Evolutionary conservation across 2,113 vertebrate genomes (phyloP).

Genomic region (Nothocercus nigrocapillus): DNA sequence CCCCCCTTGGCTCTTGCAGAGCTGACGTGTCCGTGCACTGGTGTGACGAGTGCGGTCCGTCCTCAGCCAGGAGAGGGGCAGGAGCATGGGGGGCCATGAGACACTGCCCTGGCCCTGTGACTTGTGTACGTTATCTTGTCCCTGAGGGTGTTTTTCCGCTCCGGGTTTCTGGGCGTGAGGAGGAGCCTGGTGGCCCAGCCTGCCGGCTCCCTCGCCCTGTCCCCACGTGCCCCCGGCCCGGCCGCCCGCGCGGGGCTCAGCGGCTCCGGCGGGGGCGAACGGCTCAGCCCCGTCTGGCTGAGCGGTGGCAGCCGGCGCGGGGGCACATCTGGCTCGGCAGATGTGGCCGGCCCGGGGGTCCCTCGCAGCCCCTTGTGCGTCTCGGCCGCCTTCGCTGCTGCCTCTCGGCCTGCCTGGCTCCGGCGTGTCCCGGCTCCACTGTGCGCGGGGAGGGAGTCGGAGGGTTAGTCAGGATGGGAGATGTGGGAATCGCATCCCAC

Average conservation of each 20-base stretch:
- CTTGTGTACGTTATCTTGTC: too few relatives aligned
- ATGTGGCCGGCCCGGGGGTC: not conserved
- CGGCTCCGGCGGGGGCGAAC: not conserved
- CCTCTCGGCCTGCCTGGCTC: fast-evolving
- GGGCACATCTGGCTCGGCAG: slow-evolving; percentile 32
- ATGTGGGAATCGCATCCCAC: fast-evolving
- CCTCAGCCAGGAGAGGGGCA: too few relatives aligned
- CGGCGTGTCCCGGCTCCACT: fast-evolving
- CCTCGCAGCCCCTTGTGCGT: not conserved
- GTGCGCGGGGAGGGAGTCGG: not conserved
- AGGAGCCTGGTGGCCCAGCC: not conserved
- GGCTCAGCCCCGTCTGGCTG: not conserved
- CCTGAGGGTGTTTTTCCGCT: too few relatives aligned
- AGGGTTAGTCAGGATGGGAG: not conserved
- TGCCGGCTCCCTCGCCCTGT: too few relatives aligned
- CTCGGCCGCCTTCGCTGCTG: not conserved
- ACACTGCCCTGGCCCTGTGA: too few relatives aligned
- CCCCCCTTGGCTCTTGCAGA: too few relatives aligned
- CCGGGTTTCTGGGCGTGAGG: too few relatives aligned
- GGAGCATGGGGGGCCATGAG: too few relatives aligned
- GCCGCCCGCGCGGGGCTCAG: too few relatives aligned
- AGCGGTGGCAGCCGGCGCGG: fast-evolving
- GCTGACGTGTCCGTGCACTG: too few relatives aligned
- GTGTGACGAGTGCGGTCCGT: too few relatives aligned
- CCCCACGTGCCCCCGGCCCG: not conserved